Evolutionary conservation across 2,888 invertebrate species (phyloP), one percentile per base, ranked within the genome.

Genomic region (Pyrochroa serraticornis): DNA sequence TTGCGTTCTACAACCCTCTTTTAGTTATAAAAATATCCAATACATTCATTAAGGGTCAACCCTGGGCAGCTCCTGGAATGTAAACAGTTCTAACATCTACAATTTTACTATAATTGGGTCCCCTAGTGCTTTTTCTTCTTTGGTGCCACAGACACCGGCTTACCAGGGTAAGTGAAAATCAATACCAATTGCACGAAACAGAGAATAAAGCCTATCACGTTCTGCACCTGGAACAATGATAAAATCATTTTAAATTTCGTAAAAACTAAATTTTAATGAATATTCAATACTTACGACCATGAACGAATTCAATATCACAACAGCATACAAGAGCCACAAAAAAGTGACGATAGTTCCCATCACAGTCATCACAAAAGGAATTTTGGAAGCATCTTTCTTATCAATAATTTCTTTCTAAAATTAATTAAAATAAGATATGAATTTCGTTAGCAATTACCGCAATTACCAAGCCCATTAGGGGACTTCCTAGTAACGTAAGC

Each of bases 281-380:
- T 37, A 30, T n/a, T 2, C 3, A 32, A 44, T 72, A 85, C 87
- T 85, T 76, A 93, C 92, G 70, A 91, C 82, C 70, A 94, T 84
- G 78, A 92, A 93, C 55, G 81, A 75, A 76, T 94, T 92, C 63
- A 85, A 80, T 53, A 93, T 82, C 38, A 92, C 86, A 65, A 90
- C 81, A 8, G 93, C 94, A 76, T 95, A 95, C 0, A 91, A 71
- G 47, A 91, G 81, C 95, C 94, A 95, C 74, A 88, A 84, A 62
- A 85, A 82, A 14, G 90, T 85, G 8, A 95, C 93, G 5, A 93
- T 71, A 31, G 92, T 85, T 63, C 92, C 94, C 66, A 91, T 89
- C 33, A 92, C 79, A 71, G 95, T 94, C 56, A 97, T 83, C 6
- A 94, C 92, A 76, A 96, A 92, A 3, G 96, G 95, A 78, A 97